These are phyloP conservation scores for Formica exsecta DNA, from an alignment of 1,140 invertebrate species.

Conservation along the genomic window DNA sequence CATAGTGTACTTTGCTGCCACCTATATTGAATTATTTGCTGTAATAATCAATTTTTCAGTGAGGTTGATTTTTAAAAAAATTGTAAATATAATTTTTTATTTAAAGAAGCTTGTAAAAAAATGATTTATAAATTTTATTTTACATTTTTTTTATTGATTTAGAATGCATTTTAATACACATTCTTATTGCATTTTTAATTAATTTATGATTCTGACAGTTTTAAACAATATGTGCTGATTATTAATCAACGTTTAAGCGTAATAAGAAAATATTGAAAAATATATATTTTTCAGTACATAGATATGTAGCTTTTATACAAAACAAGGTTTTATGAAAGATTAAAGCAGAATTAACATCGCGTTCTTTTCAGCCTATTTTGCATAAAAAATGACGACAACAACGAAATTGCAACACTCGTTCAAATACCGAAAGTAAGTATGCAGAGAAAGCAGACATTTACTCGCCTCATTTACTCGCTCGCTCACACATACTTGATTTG, in stretches of 20 bases:
- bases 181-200: not conserved
- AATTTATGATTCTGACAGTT: not conserved
- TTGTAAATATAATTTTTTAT: not conserved
- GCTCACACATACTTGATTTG: constrained; percentile 36
- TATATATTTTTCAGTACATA: not conserved
- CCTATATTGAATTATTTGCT: not conserved
- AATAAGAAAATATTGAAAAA: not conserved
- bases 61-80: not conserved
- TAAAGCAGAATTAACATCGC: not conserved
- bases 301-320: not conserved
- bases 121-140: not conserved
- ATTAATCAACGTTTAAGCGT: not conserved
- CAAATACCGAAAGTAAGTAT: constrained; percentile 32
- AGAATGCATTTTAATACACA: not conserved
- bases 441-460: constrained; percentile 59
- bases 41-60: constrained; percentile 2
- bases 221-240: not conserved
- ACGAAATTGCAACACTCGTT: constrained; percentile 63
- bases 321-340: not conserved
- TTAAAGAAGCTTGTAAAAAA: not conserved
- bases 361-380: not conserved
- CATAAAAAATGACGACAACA: constrained; percentile 27
- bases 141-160: not conserved
- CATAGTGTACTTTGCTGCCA: not conserved
- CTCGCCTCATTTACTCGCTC: constrained; percentile 22